Conservation (phyloP, 2,113 vertebrate species). For the Aythya baeri region DNA sequence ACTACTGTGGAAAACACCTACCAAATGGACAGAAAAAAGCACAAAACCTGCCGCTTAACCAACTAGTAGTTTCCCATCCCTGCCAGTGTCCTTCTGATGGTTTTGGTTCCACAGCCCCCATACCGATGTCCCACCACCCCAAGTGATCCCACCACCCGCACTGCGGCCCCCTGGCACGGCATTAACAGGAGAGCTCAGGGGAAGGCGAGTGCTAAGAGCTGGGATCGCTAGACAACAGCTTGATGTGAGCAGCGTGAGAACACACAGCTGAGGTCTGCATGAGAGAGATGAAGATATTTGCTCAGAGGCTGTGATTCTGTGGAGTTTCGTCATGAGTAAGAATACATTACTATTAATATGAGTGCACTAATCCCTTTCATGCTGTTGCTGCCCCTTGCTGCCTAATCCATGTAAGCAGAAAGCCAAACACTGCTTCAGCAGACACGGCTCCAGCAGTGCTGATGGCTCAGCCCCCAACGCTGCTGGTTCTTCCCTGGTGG, state of each 20-base stretch:
- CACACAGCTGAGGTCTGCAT: rapidly evolving
- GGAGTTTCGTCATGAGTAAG: neutral
- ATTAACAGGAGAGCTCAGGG: rapidly evolving
- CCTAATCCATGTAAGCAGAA: neutral
- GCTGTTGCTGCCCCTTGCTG: neutral
- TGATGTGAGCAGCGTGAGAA: neutral
- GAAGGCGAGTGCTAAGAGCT: neutral
- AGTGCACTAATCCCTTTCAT: neutral
- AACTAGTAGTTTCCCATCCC: neutral
- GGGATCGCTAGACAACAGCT: neutral
- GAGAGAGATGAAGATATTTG: no score
- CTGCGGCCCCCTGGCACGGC: rapidly evolving
- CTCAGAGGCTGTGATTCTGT: neutral
- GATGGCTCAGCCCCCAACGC: neutral
- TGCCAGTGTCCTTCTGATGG: rapidly evolving
- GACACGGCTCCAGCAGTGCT: rapidly evolving
- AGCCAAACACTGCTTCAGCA: neutral
- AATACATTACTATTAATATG: no score
- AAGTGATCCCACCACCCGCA: no score
- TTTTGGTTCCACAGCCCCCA: neutral
- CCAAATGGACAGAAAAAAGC: rapidly evolving
- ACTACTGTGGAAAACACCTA: neutral
- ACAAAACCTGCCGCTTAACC: neutral
- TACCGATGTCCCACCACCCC: no score
- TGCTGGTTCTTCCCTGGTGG: neutral